Base-by-base conservation (phyloP, 1,140 invertebrate genomes). In the Diorhabda carinulata region DNA sequence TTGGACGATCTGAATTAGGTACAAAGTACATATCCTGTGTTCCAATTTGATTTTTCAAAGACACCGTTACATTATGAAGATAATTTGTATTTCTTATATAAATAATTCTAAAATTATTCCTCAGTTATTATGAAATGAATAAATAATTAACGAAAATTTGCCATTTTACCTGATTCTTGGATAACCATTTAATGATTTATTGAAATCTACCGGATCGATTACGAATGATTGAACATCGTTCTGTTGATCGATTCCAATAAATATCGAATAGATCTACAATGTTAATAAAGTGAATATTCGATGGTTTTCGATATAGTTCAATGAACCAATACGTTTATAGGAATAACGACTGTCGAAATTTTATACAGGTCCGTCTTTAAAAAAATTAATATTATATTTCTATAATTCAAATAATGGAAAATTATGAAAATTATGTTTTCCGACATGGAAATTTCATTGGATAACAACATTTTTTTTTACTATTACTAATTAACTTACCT, bases 131-230 rank as follows among this genome's bases (percentile, higher is more conserved):
- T 25, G 25, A 25, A 1, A 25, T 25, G 25, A 25, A 25, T 25
- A 25, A 25, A 25, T 25, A 25, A 25, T 25, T 25, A 25, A 25
- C 25, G 25, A 25, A 25, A 25, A 25, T 25, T 25, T 25, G 25
- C 25, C 25, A 25, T 25, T 25, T 25, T 25, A 77, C 79, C 78
- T 71, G 10, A 81, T 67, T 69, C 75, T 71, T 10, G 79, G 77
- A 57, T 73, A 75, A 61, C 78, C 79, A 70, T 71, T 79, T 9
- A 80, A 60, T 3, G 79, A 81, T 67, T 74, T 77, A 57, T 66
- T 68, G 59, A 76, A 81, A 67, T 80, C 79, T 7, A 80, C 71
- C 1, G 77, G 77, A 69, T 81, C 78, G 3, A 74, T 78, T 5
- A 76, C 70, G 57, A 74, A 79, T 41, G 72, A 70, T 58, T 73